Evolutionary conservation across 2,113 vertebrate genomes (phyloP), one percentile per base, ranked within the genome.

Genomic region (Smithornis capensis): DNA sequence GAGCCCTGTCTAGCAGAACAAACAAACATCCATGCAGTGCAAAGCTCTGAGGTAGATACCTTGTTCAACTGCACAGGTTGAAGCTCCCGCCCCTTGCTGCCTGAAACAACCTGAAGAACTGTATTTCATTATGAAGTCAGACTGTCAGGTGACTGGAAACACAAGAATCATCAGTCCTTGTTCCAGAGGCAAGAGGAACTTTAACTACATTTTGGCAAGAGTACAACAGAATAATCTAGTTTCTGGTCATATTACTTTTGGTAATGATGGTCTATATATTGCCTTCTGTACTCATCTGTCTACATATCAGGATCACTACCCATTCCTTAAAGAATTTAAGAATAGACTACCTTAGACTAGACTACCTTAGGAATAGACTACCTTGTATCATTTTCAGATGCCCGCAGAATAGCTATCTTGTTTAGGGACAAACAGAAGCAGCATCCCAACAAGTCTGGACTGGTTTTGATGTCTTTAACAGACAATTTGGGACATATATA

Each of bases 71-170:
- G 9, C 9, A 7, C 2, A 5, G 10, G 14, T 17, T 71, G 56
- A 71, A 42, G 6, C 0, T 9, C 7, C 6, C 7, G 3, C 6
- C 7, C 2, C 19, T 64, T 71, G 3, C 4, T 70, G 5, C 16
- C 12, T 75, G 45, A 82, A 74, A 53, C 44, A 62, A 53, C 2
- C 5, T 38, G 24, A 67, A 44, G 19, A 81, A 27, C 8, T 47
- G 4, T 37, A 44, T 83, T 83, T 63, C 28, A 9, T 76, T 63
- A 13, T 5, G 0, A 69, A 69, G 7, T 63, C 33, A 52, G 29
- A 57, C 15, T 57, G 4, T 21, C 25, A 83, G 37, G 21, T 37
- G 86, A 12, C 9, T 27, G 63, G 47, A 70, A 89, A 57, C 8
- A 14, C 5, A 8, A 50, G 22, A 68, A 47, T 24, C 10, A 23